Evolutionary conservation across 1,140 invertebrate species (phyloP).

Genomic region (Diachasma alloeum): DNA sequence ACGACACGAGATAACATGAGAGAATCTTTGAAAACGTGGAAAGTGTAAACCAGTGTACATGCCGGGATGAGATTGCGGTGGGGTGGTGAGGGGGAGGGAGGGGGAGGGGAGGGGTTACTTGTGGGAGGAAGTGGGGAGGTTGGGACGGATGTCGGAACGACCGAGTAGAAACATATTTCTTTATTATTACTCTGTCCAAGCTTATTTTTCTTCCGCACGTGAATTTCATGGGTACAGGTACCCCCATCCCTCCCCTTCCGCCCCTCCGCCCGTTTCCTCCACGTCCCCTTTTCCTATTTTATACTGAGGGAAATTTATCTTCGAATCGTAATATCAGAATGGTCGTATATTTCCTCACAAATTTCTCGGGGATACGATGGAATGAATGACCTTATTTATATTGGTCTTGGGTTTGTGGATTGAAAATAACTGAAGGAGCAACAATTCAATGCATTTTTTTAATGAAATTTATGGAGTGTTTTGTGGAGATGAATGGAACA

Average conservation of each 20-base stretch:
- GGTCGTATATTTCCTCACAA: background rate
- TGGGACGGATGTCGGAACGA: conserved; percentile 37
- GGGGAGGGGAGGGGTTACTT: conserved; percentile 21
- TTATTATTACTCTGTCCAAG: conserved; percentile 65
- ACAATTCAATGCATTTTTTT: too few species aligned
- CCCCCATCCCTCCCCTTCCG: background rate
- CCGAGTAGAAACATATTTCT: conserved; percentile 65
- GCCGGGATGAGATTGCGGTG: background rate
- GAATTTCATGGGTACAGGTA: conserved; percentile 35
- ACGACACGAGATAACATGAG: conserved; percentile 47
- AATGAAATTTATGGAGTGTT: too few species aligned
- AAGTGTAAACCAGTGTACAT: conserved; percentile 14
- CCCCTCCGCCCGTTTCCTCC: background rate
- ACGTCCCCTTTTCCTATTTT: background rate
- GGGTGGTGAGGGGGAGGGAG: background rate
- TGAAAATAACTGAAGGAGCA: too few species aligned
- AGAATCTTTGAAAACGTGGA: conserved; percentile 16
- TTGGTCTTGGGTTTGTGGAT: too few species aligned
- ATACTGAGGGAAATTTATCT: background rate
- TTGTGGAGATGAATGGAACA: too few species aligned
- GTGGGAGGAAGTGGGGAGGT: conserved; percentile 31
- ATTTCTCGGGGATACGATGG: background rate
- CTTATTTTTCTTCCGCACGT: conserved; percentile 64
- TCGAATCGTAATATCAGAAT: background rate
- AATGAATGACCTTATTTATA: too few species aligned